Evolutionary conservation across 2,888 invertebrate species (phyloP).

Genomic region (Heliconius erato): DNA sequence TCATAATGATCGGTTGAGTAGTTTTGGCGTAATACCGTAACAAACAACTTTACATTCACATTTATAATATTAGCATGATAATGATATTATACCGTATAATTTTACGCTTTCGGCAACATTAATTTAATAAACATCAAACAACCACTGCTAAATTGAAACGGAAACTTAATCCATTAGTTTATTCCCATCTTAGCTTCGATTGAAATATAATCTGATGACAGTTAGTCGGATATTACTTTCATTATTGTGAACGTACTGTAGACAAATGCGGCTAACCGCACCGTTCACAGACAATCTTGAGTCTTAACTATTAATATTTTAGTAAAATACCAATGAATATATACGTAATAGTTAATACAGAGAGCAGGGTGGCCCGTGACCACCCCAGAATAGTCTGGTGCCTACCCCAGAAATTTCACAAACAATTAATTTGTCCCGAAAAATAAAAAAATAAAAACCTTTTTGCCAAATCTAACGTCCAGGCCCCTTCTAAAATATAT

Average conservation of each 20-base stretch:
- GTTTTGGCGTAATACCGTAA: too few relatives aligned
- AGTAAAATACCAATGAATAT: slow-evolving; percentile 7
- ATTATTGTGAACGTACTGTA: slow-evolving; percentile 34
- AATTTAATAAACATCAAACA: slow-evolving; percentile 20
- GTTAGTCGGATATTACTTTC: slow-evolving; percentile 38
- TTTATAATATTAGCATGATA: too few relatives aligned
- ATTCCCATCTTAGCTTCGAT: slow-evolving; percentile 34
- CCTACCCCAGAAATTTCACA: too few relatives aligned
- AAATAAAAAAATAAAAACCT: too few relatives aligned
- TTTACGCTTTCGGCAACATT: slow-evolving; percentile 3
- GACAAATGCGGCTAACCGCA: slow-evolving; percentile 42
- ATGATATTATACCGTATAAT: background rate
- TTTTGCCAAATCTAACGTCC: too few relatives aligned
- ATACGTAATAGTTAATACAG: too few relatives aligned
- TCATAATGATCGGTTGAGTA: too few relatives aligned
- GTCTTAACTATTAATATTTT: slow-evolving; percentile 32
- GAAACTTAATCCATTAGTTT: slow-evolving; percentile 29
- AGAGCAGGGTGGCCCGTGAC: too few relatives aligned
- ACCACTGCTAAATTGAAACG: slow-evolving; percentile 28
- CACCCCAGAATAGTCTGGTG: too few relatives aligned
- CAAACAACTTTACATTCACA: too few relatives aligned
- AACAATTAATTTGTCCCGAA: too few relatives aligned
- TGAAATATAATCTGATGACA: slow-evolving; percentile 42
- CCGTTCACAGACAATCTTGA: slow-evolving; percentile 30
- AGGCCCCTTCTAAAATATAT: too few relatives aligned